phyloP scores from a whole-genome alignment of 2,113 vertebrate genomes.

The Bungarus multicinctus region DNA sequence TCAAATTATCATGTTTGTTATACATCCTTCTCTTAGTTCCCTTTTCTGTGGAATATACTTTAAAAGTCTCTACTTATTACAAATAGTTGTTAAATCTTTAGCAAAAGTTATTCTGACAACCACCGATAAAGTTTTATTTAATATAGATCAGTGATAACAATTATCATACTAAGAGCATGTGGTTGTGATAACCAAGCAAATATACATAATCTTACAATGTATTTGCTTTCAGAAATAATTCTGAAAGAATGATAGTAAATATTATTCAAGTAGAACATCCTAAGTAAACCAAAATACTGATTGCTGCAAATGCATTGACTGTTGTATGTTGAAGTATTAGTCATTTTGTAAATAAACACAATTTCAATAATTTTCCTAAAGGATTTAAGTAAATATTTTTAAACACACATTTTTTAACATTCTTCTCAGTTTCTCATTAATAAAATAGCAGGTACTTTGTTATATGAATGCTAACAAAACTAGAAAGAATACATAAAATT shows the following conservation, averaged over 20 bases:
- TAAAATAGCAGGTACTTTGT: background rate
- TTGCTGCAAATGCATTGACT: background rate
- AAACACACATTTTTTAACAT: background rate
- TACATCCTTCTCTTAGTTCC: rapidly evolving
- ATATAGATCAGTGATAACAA: rapidly evolving
- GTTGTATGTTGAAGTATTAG: background rate
- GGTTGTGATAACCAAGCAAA: background rate
- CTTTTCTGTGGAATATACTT: background rate
- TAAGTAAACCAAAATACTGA: background rate
- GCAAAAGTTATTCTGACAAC: background rate
- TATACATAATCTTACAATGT: background rate
- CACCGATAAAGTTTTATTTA: background rate
- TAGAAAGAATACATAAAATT: conserved; percentile 29
- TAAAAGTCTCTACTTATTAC: background rate
- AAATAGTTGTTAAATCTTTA: background rate
- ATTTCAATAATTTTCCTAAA: background rate
- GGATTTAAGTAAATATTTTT: background rate
- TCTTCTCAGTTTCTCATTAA: background rate
- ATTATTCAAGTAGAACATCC: background rate
- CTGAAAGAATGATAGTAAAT: background rate
- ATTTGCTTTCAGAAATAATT: background rate
- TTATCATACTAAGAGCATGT: background rate
- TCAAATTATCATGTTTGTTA: background rate
- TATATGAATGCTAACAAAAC: conserved; percentile 36
- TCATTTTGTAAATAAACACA: background rate